Conservation (phyloP, 2,888 invertebrate genomes). For the Agapetus fuscipes region DNA sequence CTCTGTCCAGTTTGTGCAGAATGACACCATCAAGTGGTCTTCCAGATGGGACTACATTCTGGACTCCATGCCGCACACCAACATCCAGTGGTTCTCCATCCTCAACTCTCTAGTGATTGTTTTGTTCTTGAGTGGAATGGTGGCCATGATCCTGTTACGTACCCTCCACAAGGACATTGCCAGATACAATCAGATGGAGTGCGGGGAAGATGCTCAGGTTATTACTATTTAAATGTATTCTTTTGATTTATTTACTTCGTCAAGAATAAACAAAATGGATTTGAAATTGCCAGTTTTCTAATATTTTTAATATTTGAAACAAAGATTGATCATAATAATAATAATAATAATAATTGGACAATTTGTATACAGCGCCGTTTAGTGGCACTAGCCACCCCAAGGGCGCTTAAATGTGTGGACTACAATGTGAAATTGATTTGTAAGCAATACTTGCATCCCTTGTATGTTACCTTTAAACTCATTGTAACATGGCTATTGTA, state of each 20-base stretch:
- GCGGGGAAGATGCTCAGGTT: constrained; percentile 86
- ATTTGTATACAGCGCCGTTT: too few relatives aligned
- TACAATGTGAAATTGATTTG: too few relatives aligned
- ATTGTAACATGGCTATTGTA: neutral
- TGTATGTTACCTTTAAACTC: constrained; percentile 11
- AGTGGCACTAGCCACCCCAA: too few relatives aligned
- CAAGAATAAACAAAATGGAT: too few relatives aligned
- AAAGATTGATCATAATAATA: too few relatives aligned
- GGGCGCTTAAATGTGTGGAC: too few relatives aligned
- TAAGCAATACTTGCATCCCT: neutral
- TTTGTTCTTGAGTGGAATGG: constrained; percentile 96
- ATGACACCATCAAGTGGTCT: constrained; percentile 91
- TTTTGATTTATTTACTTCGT: too few relatives aligned
- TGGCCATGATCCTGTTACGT: constrained; percentile 95
- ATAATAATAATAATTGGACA: too few relatives aligned
- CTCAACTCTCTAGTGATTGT: constrained; percentile 96
- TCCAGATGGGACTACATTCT: constrained; percentile 99
- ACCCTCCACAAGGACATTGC: constrained; percentile 98
- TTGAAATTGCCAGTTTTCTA: too few relatives aligned
- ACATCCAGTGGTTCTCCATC: constrained; percentile 99
- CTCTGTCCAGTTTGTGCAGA: constrained; percentile 67
- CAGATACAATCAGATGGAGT: constrained; percentile 92
- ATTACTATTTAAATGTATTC: too few relatives aligned
- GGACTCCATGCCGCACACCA: constrained; percentile 96
- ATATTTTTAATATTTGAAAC: too few relatives aligned